phyloP scores from a whole-genome alignment of 92 coral and sea anemone genomes.

The Epizoanthus fatuus region DNA sequence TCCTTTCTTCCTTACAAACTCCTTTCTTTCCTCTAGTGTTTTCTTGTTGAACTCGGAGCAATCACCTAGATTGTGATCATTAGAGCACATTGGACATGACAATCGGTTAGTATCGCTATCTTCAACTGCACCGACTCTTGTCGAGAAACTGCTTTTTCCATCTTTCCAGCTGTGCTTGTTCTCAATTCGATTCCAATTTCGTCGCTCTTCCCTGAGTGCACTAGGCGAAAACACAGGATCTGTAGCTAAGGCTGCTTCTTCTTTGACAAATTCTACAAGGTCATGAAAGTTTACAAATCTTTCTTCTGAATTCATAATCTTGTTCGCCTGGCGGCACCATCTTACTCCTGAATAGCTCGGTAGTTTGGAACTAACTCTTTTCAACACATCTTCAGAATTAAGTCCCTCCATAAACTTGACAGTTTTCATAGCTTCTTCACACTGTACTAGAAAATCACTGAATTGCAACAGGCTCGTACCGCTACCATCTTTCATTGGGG shows the following conservation, averaged over 20 bases:
- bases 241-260: conserved; percentile 53
- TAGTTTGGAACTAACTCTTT: conserved; percentile 25
- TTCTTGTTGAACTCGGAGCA: conserved; percentile 45
- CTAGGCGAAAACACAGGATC: conserved; percentile 64
- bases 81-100: conserved; percentile 25
- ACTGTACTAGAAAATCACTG: conserved; percentile 49
- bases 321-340: conserved; percentile 54
- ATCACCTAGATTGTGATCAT: conserved; percentile 25
- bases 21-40: conserved; percentile 43
- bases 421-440: conserved; percentile 64
- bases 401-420: conserved; percentile 56
- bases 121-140: not conserved
- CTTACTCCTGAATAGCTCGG: conserved; percentile 30
- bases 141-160: conserved; percentile 26
- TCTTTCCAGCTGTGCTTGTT: conserved; percentile 1
- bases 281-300: conserved; percentile 46
- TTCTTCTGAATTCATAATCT: conserved; percentile 22
- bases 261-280: conserved; percentile 38
- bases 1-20: conserved; percentile 25
- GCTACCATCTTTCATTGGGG: conserved; percentile 48
- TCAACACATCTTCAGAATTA: conserved; percentile 41
- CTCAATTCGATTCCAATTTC: not conserved
- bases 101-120: not conserved
- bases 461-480: conserved; percentile 35
- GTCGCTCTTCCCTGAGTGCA: conserved; percentile 42